phyloP scores from a whole-genome alignment of 2,888 invertebrate genomes.

The Drosophila mayaguana region DNA sequence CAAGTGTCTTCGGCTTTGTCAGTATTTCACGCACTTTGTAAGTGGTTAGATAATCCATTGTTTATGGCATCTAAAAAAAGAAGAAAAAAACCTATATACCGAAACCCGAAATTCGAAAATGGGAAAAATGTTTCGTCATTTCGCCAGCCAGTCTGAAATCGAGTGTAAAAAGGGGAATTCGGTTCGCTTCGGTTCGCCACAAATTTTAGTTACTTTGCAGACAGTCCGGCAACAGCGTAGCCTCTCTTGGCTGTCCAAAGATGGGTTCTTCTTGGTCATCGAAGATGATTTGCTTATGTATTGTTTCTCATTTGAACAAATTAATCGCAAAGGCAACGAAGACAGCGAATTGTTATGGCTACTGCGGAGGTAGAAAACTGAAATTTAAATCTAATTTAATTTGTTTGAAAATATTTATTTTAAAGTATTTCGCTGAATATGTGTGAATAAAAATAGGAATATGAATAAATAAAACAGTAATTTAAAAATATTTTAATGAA shows the following conservation, averaged over 20 bases:
- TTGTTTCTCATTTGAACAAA: conserved; percentile 38
- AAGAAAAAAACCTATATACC: not conserved
- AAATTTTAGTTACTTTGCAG: conserved; percentile 55
- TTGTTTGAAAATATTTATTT: not conserved
- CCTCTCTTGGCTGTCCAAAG: conserved; percentile 5
- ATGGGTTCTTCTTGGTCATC: conserved; percentile 6
- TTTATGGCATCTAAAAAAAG: conserved; percentile 51
- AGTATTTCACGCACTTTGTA: conserved; percentile 71
- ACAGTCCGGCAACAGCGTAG: conserved; percentile 49
- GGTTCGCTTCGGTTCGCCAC: conserved; percentile 50
- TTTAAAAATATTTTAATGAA: too few species aligned
- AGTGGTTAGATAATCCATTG: conserved; percentile 83
- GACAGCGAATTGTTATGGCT: conserved; percentile 18
- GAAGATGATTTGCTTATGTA: conserved; percentile 48
- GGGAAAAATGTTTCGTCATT: conserved; percentile 75
- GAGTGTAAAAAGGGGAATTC: conserved; percentile 29
- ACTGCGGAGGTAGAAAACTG: conserved; percentile 9
- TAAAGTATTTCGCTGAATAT: not conserved
- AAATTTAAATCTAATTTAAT: not conserved
- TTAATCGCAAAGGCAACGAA: conserved; percentile 37
- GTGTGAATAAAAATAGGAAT: too few species aligned
- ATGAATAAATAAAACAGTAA: too few species aligned
- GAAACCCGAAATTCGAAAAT: conserved; percentile 23
- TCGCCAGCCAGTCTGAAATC: conserved; percentile 43
- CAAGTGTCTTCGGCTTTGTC: conserved; percentile 70